phyloP scores from a whole-genome alignment of 1,140 invertebrate genomes.

The Caenorhabditis inopinata region DNA sequence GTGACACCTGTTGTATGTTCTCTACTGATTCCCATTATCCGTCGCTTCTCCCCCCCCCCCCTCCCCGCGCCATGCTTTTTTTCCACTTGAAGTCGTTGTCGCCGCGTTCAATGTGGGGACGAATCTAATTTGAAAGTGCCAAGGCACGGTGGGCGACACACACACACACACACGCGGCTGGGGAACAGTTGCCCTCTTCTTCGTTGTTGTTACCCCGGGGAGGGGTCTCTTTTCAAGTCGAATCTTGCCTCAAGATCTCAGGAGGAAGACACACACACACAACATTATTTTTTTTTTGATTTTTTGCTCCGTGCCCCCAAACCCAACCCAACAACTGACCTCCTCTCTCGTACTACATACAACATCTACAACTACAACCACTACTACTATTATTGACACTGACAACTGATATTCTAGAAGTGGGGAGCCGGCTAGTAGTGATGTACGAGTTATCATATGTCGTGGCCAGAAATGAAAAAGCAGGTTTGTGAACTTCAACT shows the following conservation, averaged over 20 bases:
- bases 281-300: no score
- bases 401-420: background rate
- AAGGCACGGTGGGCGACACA: background rate
- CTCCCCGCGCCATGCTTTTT: no score
- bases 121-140: slow-evolving; percentile 33
- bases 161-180: background rate
- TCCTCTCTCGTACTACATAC: background rate
- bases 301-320: background rate
- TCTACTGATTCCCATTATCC: background rate
- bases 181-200: background rate
- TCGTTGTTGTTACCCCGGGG: no score
- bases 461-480: background rate
- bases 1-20: slow-evolving; percentile 15
- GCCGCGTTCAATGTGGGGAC: background rate
- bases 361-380: no score
- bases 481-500: slow-evolving; percentile 1
- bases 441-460: slow-evolving; percentile 22
- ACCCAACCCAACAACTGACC: no score
- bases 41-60: background rate
- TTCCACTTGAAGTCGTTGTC: background rate
- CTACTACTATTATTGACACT: background rate
- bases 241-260: no score
- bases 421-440: no score
- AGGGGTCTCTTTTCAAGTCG: no score
- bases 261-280: no score